Base-by-base conservation (phyloP, 2,797 vertebrate genomes). In the Malurus splendens region DNA sequence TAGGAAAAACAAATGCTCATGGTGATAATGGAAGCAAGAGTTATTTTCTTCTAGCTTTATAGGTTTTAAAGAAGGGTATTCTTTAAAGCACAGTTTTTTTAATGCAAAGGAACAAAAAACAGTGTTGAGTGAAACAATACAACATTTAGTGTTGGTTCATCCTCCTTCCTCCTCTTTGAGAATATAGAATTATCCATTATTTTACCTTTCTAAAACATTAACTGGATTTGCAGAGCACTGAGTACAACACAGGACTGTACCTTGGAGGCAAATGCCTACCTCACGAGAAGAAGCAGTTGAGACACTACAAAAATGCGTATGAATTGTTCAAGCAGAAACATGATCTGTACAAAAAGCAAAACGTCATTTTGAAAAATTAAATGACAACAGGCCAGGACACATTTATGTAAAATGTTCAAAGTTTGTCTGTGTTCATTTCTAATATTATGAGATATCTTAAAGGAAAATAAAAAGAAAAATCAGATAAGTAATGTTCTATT, bases 361-460 rank as follows among this genome's bases (percentile, higher is more conserved):
- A 72, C 42, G 14, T 25, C 32, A 67, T 78, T 83, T 41, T 82
- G 33, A 79, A 79, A 91, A 94, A 95, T 57, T 54, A 67, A 83
- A 39, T 82, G 9, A 86, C 65, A 77, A 27, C 30, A 55, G 56
- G 28, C 39, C 17, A 72, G 38, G 57, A 44, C 27, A 84, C 5
- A 76, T 55, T 81, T 78, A 61, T 15, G n/a, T 83, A 32, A 75
- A 39, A 50, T 27, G 36, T 66, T 82, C 39, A 61, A 82, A 80
- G 17, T 72, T 30, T 41, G 24, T 36, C 66, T 51, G n/a, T 73
- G 67, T 52, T 65, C 39, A 71, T 74, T 89, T 71, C 38, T 24
- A 61, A 82, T 57, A 52, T 61, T 18, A 67, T 33, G 25, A 78
- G 28, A 11, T 50, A 66, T 24, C n/a, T 39, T 79, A 64, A 77